A percentile compares a stretch with the other conserved stretches of the same genome.
These are phyloP conservation scores for Rafetus swinhoei DNA, from an alignment of 2,113 vertebrate genomes.

Conservation along the genomic window DNA sequence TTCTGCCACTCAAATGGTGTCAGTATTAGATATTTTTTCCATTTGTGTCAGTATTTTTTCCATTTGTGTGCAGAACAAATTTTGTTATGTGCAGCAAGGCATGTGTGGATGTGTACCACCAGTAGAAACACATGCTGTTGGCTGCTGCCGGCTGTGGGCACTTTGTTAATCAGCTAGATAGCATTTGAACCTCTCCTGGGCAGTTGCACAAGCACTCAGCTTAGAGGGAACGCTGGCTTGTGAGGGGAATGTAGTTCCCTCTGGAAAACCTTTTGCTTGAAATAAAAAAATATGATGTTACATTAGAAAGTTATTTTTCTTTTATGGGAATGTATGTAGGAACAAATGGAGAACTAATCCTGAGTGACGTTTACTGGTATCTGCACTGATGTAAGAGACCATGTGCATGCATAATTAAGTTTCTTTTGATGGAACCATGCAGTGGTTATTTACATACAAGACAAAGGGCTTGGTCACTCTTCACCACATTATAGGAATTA, in stretches of 20 bases:
- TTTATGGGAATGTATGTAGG: neutral
- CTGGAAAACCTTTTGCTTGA: neutral
- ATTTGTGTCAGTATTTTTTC: too few species aligned
- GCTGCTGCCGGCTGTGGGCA: too few species aligned
- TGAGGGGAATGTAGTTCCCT: neutral
- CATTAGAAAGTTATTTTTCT: too few species aligned
- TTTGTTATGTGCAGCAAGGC: too few species aligned
- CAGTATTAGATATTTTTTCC: neutral
- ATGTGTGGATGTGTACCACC: too few species aligned
- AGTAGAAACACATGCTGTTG: too few species aligned
- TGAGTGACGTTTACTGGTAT: neutral
- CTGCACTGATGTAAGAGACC: neutral
- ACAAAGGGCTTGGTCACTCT: neutral
- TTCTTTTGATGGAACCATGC: fast-evolving
- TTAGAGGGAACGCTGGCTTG: too few species aligned
- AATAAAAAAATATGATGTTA: neutral
- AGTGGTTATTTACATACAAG: fast-evolving
- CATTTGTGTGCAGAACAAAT: too few species aligned
- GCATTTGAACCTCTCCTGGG: too few species aligned
- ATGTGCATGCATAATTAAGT: neutral
- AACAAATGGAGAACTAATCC: neutral
- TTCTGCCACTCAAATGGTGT: neutral
- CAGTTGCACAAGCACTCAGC: too few species aligned
- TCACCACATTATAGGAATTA: neutral
- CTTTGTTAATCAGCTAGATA: too few species aligned